Conservation (phyloP, 2,797 vertebrate genomes). For the Epinephelus coioides region DNA sequence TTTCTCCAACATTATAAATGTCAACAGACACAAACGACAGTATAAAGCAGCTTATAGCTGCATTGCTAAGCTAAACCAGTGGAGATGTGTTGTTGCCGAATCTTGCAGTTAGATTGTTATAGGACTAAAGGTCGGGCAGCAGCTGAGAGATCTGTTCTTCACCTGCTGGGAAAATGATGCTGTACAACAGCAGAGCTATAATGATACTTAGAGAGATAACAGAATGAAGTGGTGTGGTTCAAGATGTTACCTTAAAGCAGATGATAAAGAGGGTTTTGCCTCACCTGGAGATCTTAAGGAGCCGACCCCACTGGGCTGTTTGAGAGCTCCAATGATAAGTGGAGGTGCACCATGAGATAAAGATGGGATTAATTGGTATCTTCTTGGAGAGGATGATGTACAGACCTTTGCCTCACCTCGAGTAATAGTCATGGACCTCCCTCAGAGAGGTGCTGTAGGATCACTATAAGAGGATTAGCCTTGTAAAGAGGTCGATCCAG, state of each 20-base stretch:
- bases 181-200: not conserved
- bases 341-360: slow-evolving; percentile 28
- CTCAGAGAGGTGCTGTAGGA: slow-evolving; percentile 66
- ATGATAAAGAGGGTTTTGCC: not conserved
- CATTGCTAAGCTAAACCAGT: not conserved
- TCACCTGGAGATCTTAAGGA: not conserved
- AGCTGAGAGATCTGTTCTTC: slow-evolving; percentile 6
- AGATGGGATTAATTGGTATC: slow-evolving; percentile 63
- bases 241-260: not conserved
- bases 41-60: not conserved
- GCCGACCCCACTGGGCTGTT: not conserved
- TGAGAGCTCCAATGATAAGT: slow-evolving; percentile 23
- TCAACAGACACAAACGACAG: not conserved
- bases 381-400: slow-evolving; percentile 81
- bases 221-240: slow-evolving; percentile 1
- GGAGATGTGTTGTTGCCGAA: not conserved
- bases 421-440: slow-evolving; percentile 86
- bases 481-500: slow-evolving; percentile 39
- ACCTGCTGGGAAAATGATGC: not conserved
- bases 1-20: not conserved
- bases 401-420: slow-evolving; percentile 87
- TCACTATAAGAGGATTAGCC: slow-evolving; percentile 68
- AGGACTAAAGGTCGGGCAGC: slow-evolving; percentile 21
- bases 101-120: not conserved
- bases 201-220: slow-evolving; percentile 11